Base-by-base conservation (phyloP, 2,797 vertebrate species). In the Todus mexicanus region DNA sequence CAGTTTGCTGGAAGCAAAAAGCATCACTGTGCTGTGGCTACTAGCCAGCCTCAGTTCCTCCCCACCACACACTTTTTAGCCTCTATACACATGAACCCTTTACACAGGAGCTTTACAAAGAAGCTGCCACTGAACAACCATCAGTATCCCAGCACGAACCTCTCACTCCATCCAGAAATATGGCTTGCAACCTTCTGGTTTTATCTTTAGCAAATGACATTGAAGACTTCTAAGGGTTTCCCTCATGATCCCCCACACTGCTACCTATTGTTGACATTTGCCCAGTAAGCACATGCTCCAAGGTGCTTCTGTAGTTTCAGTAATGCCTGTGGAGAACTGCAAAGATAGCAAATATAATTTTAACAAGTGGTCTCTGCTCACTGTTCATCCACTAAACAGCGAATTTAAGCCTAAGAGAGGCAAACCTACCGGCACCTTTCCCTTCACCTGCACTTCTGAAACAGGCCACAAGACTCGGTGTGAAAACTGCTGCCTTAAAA, bases 401-500 rank as follows among this genome's bases (percentile, higher is more conserved):
- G 50, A 74, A 47, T 11, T 80, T 37, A 83, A 77, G 57, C 15
- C 45, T 42, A 86, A 64, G 38, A 90, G 84, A 84, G 59, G 77
- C 60, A 83, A 75, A 69, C 6, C 21, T 73, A 26, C 40, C 75
- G 60, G 26, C n/a, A 61, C 12, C 26, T 82, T 38, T 76, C 56
- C 48, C 76, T 82, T 13, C 23, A 45, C 22, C 47, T 73, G 51
- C 0, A 0, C 37, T 90, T 68, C n/a, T 71, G n/a, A 92, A 89
- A 83, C 8, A 69, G 29, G 33, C 33, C 65, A 53, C 33, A 73
- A 69, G 47, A 12, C 57, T 94, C 68, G 38, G 19, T 15, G 12
- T 72, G 66, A 92, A 91, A 83, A 87, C 38, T 23, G 35, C 9
- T 59, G n/a, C 61, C 48, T 93, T 85, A 77, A 77, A 93, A 61